Conservation (phyloP, 2,797 vertebrate genomes). For the Characodon lateralis region DNA sequence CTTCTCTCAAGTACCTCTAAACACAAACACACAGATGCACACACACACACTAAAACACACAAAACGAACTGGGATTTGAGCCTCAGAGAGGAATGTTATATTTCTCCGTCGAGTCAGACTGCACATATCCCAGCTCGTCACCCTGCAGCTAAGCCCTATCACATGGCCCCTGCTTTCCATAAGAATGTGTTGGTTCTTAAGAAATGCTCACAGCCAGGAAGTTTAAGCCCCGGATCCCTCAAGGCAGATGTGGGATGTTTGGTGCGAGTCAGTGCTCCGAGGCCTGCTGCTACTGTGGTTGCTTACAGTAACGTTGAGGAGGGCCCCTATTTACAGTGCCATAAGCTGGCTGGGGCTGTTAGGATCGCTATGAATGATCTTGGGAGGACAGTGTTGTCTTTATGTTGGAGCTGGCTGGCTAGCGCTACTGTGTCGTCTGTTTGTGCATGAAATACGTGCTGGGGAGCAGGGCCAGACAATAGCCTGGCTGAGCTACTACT, state of each 20-base stretch:
- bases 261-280: constrained; percentile 50
- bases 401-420: constrained; percentile 74
- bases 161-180: constrained; percentile 72
- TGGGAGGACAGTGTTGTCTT: constrained; percentile 81
- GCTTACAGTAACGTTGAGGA: constrained; percentile 58
- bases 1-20: constrained; percentile 75
- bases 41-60: constrained; percentile 14
- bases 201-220: constrained; percentile 50
- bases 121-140: constrained; percentile 73
- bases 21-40: constrained; percentile 50
- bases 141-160: constrained; percentile 77
- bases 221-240: constrained; percentile 51
- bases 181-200: constrained; percentile 66
- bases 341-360: constrained; percentile 50
- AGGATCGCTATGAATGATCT: constrained; percentile 75
- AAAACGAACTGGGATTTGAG: constrained; percentile 65
- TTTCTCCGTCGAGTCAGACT: constrained; percentile 70
- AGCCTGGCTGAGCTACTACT: constrained; percentile 80
- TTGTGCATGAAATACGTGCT: constrained; percentile 81
- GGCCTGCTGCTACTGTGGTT: constrained; percentile 51
- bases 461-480: constrained; percentile 80
- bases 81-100: constrained; percentile 75
- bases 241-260: constrained; percentile 74
- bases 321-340: constrained; percentile 73
- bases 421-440: constrained; percentile 78